Evolutionary conservation across 2,113 vertebrate species (phyloP).

Genomic region (Siniperca chuatsi): DNA sequence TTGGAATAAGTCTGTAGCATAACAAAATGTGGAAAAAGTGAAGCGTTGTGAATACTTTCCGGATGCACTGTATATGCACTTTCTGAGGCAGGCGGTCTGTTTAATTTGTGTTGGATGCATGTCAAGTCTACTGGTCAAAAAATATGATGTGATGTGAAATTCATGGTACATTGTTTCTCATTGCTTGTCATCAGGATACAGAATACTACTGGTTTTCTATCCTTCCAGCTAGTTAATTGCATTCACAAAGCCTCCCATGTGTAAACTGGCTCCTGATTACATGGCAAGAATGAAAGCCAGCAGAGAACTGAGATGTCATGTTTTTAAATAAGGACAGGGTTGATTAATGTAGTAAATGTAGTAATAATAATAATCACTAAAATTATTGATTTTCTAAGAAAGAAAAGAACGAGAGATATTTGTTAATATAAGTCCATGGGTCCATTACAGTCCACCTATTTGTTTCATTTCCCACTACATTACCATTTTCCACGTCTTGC

Average conservation of each 20-base stretch:
- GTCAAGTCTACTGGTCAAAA: neutral
- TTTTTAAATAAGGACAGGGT: neutral
- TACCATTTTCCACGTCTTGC: neutral
- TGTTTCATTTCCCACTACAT: conserved; percentile 1
- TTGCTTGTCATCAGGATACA: neutral
- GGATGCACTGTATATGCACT: neutral
- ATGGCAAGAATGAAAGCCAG: conserved; percentile 19
- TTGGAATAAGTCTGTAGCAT: too few species aligned
- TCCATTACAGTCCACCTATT: neutral
- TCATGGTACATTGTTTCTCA: neutral
- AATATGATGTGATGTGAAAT: conserved; percentile 19
- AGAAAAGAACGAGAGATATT: neutral
- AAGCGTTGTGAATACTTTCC: too few species aligned
- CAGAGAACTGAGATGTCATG: conserved; percentile 4
- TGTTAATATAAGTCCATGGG: neutral
- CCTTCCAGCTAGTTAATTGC: conserved; percentile 16
- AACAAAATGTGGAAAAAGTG: too few species aligned
- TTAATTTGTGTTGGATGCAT: neutral
- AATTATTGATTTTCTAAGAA: neutral
- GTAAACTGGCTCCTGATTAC: conserved; percentile 24
- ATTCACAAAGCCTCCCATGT: conserved; percentile 8
- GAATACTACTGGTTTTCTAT: conserved; percentile 2
- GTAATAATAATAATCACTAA: too few species aligned
- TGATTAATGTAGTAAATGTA: neutral
- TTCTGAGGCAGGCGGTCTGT: neutral